These are phyloP conservation scores for Axinella damicornis DNA, from an alignment of 37 sponge, comb jelly and placozoan species.

Conservation along the genomic window DNA sequence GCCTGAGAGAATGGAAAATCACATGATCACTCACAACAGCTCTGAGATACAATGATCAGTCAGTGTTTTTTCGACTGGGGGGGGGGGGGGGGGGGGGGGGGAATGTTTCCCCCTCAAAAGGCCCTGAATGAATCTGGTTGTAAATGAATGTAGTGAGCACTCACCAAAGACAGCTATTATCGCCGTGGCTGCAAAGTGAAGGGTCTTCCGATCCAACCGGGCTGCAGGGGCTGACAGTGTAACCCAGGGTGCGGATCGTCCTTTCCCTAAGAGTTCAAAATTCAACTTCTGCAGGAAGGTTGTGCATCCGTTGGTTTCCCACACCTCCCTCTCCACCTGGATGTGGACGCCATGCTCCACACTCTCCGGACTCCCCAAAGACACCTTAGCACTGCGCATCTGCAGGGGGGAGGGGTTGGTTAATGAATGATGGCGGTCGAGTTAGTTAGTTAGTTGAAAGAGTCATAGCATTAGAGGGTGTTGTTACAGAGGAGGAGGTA, in stretches of 20 bases:
- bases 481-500: not conserved
- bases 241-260: constrained; percentile 27
- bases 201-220: constrained; percentile 41
- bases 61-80: too few species aligned
- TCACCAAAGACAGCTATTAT: constrained; percentile 79
- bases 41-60: too few species aligned
- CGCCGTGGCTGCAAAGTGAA: constrained; percentile 64
- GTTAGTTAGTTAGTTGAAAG: not conserved
- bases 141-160: too few species aligned
- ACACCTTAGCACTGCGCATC: constrained; percentile 52
- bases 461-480: too few species aligned
- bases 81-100: too few species aligned
- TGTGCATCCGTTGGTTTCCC: constrained; percentile 47
- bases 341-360: constrained; percentile 31
- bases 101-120: too few species aligned
- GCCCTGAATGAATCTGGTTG: too few species aligned
- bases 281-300: constrained; percentile 62
- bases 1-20: too few species aligned
- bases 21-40: too few species aligned
- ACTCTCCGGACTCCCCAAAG: constrained; percentile 22
- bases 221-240: constrained; percentile 51
- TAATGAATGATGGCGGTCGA: too few species aligned
- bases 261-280: constrained; percentile 27
- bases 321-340: constrained; percentile 54
- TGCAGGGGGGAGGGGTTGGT: constrained; percentile 4